phyloP scores from a whole-genome alignment of 30 jellyfish, hydroid and myxozoan genomes.

The Hydractinia echinata region DNA sequence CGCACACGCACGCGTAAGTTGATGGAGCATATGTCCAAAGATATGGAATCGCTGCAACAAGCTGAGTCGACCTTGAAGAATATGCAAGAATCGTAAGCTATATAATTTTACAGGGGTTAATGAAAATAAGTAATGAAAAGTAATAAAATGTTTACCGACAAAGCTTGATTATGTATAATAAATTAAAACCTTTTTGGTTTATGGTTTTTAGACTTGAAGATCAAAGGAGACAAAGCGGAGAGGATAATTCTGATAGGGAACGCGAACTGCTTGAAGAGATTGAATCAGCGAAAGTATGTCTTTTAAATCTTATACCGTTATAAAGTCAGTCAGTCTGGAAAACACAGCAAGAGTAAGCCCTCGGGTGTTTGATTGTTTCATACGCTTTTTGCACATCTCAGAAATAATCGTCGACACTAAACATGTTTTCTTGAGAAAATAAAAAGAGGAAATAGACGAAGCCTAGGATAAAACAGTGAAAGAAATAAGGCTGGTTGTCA shows the following conservation, averaged over 20 bases:
- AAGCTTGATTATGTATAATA: too few relatives aligned
- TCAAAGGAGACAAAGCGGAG: constrained; percentile 4
- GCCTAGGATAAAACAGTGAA: too few relatives aligned
- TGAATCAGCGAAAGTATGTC: constrained; percentile 66
- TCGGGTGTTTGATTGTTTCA: too few relatives aligned
- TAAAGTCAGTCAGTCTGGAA: too few relatives aligned
- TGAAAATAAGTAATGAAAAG: background rate
- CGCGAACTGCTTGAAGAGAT: constrained; percentile 65
- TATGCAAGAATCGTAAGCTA: constrained; percentile 69
- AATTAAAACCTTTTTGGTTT: constrained; percentile 32
- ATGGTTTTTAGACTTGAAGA: constrained; percentile 46
- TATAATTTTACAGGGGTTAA: background rate
- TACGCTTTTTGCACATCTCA: too few relatives aligned
- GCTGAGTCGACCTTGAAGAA: constrained; percentile 68
- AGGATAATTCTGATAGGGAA: constrained; percentile 53
- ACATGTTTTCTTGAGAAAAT: too few relatives aligned
- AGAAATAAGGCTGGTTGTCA: too few relatives aligned
- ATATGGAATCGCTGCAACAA: constrained; percentile 70
- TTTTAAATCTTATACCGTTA: background rate
- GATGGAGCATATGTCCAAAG: constrained; percentile 84
- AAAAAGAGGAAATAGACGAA: too few relatives aligned
- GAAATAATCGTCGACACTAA: too few relatives aligned
- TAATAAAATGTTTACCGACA: too few relatives aligned
- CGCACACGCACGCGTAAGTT: constrained; percentile 55
- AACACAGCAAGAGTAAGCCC: too few relatives aligned